A percentile compares a stretch with the other conserved stretches of the same genome.
Conservation (phyloP, 2,888 invertebrate genomes). For the Anticlea derivata region DNA sequence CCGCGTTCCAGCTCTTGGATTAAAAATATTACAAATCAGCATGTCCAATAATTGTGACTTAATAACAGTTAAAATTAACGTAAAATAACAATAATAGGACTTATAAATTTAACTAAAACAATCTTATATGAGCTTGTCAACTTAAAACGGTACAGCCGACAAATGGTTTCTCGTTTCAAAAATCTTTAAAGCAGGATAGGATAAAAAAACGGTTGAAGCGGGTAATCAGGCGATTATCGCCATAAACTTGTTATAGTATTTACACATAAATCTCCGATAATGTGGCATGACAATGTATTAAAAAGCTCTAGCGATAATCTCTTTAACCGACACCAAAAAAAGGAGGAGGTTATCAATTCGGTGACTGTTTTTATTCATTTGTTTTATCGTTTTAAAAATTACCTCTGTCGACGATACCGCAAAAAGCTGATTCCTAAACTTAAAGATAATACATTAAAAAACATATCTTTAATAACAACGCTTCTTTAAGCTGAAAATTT, state of each 20-base stretch:
- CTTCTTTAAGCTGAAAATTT: background rate
- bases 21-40: background rate
- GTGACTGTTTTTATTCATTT: no score
- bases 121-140: constrained; percentile 15
- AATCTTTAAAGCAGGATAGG: no score
- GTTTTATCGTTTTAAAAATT: no score
- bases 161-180: no score
- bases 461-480: constrained; percentile 2
- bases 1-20: background rate
- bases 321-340: no score
- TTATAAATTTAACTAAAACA: constrained; percentile 26
- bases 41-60: constrained; percentile 17
- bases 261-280: no score
- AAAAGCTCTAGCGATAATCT: no score
- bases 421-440: constrained; percentile 1
- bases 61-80: constrained; percentile 14
- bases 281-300: no score
- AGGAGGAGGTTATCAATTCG: no score
- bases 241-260: no score
- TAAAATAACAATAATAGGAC: constrained; percentile 28
- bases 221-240: no score
- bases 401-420: constrained; percentile 3
- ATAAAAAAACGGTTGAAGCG: background rate
- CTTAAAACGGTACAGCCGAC: constrained; percentile 12
- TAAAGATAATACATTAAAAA: constrained; percentile 12